Evolutionary conservation across 2,113 vertebrate species (phyloP), one percentile per base, ranked within the genome.

Genomic region (Taxidea taxus): DNA sequence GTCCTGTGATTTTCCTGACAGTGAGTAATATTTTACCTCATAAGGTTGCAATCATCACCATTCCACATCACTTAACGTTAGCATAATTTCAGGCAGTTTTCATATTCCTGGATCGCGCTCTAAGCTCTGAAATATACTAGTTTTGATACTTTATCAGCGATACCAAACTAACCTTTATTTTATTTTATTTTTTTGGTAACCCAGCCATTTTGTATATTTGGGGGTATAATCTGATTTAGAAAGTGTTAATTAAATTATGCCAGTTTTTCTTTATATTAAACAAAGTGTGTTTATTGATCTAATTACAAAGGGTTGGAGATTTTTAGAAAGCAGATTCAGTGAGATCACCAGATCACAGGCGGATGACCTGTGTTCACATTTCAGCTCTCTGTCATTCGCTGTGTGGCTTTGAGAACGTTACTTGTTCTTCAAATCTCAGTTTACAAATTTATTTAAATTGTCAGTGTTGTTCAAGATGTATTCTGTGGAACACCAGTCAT

Each of bases 1-100:
- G 93, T 91, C 37, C n/a, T 95, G 42, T 87, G 88, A 27, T 94
- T 96, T 97, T 95, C 58, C 91, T 94, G 60, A 85, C 15, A 95
- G 37, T 88, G 58, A 88, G 87, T 91, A 85, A 87, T 64, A 60
- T 82, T 95, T 94, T 92, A 78, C 51, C 27, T 94, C 47, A 6
- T 93, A 54, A 94, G 85, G 25, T 34, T 94, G 49, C 7, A 81
- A 0, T 91, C 60, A 91, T 96, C 91, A 96, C 85, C 94, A 87
- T 98, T 95, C 80, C 83, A 91, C 44, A 54, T 75, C 86, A 96
- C 68, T 90, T 96, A 64, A 58, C 27, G 42, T 94, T 87, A 96
- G 74, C 72, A 25, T 95, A 81, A 47, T 86, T 64, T 95, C 54
- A 95, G 47, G 60, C 70, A 34, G n/a, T 90, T 94, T 90, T 97